Evolutionary conservation across 2,888 invertebrate species (phyloP).

Genomic region (Troides helena): DNA sequence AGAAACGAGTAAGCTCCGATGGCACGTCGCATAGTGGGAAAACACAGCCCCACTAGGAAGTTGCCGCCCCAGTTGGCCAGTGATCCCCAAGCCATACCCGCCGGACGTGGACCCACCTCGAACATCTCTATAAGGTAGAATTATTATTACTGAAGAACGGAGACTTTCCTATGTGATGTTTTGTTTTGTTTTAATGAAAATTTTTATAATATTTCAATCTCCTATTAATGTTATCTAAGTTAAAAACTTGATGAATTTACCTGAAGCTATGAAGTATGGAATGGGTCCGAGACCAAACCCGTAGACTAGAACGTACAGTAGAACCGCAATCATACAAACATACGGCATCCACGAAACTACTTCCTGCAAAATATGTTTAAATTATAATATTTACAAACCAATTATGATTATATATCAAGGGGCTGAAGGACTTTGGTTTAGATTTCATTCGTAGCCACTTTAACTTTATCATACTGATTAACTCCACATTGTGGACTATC

Average conservation of each 20-base stretch:
- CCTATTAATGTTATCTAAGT: background rate
- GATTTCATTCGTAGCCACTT: too few relatives aligned
- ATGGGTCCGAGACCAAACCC: constrained; percentile 93
- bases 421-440: too few relatives aligned
- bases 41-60: constrained; percentile 90
- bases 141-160: too few relatives aligned
- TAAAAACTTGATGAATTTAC: constrained; percentile 49
- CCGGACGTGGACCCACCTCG: constrained; percentile 90
- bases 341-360: constrained; percentile 84
- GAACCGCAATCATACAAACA: constrained; percentile 84
- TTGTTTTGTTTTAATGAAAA: too few relatives aligned
- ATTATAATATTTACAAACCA: too few relatives aligned
- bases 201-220: too few relatives aligned
- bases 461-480: too few relatives aligned
- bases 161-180: too few relatives aligned
- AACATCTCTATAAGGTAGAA: constrained; percentile 83
- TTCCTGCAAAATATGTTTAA: constrained; percentile 66
- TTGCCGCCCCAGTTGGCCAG: constrained; percentile 94
- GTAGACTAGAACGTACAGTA: constrained; percentile 88
- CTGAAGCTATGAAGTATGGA: constrained; percentile 91
- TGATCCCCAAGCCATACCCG: constrained; percentile 92
- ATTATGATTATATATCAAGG: too few relatives aligned
- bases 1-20: constrained; percentile 88
- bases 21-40: constrained; percentile 81
- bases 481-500: too few relatives aligned